Evolutionary conservation across 2,113 vertebrate species (phyloP), one percentile per base, ranked within the genome.

Genomic region (Lophochroa leadbeateri): DNA sequence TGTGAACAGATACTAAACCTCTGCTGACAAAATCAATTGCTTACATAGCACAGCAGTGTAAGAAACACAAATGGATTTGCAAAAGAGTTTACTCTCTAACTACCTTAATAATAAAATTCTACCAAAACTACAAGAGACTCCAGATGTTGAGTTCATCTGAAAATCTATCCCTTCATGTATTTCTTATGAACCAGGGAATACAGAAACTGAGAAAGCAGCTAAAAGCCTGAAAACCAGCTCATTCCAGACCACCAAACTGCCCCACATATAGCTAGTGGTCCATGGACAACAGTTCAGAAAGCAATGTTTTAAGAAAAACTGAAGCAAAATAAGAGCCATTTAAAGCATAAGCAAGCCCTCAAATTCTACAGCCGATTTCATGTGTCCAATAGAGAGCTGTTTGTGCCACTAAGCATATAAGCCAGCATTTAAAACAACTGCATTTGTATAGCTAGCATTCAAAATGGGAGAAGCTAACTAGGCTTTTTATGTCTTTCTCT

Each of bases 401-500:
- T 89, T 53, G 50, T 95, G 80, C 70, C 68, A 81, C 67, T 91
- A 87, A 92, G 94, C 24, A 89, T 63, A 80, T 16, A 95, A 89
- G 39, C 25, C 63, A 68, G 72, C 37, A 68, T 76, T 92, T 91
- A 67, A 85, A 82, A 92, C 89, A 89, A 96, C 74, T 69, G 87
- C 90, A 89, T 94, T 87, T 93, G 79, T 72, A 69, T 1, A 86
- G 50, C 47, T 43, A 87, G 82, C 91, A 71, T 88, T 65, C 82
- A 92, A 92, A 95, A 92, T 52, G 41, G 79, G 82, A 79, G 94
- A 83, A 28, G 64, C 70, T 95, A 95, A 97, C 84, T 71, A 84
- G 71, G 90, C 55, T 94, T 92, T 96, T 97, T 93, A 96, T 88
- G 70, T 39, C 89, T 79, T 83, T 33, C 55, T 79, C 82, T 92